Conservation (phyloP, 2,888 invertebrate genomes). For the Leptura quadrifasciata region DNA sequence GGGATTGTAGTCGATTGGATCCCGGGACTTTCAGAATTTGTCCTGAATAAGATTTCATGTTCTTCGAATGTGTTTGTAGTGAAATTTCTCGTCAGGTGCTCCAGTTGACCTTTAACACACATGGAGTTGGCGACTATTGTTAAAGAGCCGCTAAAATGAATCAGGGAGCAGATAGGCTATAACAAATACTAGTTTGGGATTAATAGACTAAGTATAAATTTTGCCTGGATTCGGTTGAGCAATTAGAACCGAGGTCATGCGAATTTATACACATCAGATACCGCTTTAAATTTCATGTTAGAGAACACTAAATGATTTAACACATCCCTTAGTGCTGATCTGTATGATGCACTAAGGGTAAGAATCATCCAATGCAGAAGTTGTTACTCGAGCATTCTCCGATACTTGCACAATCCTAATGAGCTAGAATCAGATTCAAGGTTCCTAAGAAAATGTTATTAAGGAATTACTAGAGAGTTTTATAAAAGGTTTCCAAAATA, state of each 20-base stretch:
- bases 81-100: too few species aligned
- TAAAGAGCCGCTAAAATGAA: too few species aligned
- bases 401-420: not conserved
- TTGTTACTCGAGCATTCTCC: not conserved
- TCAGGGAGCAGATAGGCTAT: too few species aligned
- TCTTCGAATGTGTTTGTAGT: too few species aligned
- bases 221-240: too few species aligned
- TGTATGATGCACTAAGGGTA: conserved; percentile 2
- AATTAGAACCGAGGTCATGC: conserved; percentile 27
- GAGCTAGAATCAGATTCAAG: conserved; percentile 11
- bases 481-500: not conserved
- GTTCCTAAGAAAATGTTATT: conserved; percentile 5
- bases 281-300: not conserved
- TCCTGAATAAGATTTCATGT: too few species aligned
- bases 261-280: conserved; percentile 23
- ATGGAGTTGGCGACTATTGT: too few species aligned
- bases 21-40: not conserved
- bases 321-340: not conserved
- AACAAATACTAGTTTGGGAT: too few species aligned
- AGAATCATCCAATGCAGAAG: not conserved
- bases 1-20: too few species aligned
- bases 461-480: not conserved
- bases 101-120: too few species aligned
- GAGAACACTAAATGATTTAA: not conserved
- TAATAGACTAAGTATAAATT: too few species aligned